These are phyloP conservation scores for Herminia tarsipennalis DNA, from an alignment of 2,888 invertebrate species.

Conservation along the genomic window DNA sequence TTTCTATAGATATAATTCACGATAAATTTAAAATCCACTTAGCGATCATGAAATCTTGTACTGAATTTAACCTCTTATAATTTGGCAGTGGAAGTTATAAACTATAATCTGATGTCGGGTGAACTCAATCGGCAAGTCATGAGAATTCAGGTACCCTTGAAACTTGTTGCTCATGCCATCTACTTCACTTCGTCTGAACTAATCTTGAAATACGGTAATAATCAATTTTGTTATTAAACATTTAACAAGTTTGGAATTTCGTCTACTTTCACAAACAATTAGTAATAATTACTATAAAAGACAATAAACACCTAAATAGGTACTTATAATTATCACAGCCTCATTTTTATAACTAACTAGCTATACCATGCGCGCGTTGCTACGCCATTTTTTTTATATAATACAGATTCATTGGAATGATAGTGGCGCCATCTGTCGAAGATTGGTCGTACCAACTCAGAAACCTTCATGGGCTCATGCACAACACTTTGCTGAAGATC, in stretches of 20 bases:
- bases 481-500: too few species aligned
- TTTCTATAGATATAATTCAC: background rate
- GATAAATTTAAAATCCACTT: background rate
- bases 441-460: too few species aligned
- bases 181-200: background rate
- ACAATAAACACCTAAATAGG: conserved; percentile 13
- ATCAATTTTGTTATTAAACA: background rate
- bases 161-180: background rate
- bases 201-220: background rate
- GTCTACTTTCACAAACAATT: background rate
- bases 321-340: conserved; percentile 16
- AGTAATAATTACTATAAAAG: conserved; percentile 3
- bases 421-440: too few species aligned
- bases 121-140: conserved; percentile 3
- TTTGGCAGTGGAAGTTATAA: conserved; percentile 22
- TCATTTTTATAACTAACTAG: background rate
- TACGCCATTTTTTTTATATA: background rate
- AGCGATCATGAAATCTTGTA: too few species aligned
- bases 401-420: too few species aligned
- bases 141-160: background rate
- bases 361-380: background rate
- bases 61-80: conserved; percentile 6
- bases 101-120: conserved; percentile 2
- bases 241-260: background rate
- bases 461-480: too few species aligned